phyloP scores from a whole-genome alignment of 2,888 invertebrate species.

The Harpalus rufipes region DNA sequence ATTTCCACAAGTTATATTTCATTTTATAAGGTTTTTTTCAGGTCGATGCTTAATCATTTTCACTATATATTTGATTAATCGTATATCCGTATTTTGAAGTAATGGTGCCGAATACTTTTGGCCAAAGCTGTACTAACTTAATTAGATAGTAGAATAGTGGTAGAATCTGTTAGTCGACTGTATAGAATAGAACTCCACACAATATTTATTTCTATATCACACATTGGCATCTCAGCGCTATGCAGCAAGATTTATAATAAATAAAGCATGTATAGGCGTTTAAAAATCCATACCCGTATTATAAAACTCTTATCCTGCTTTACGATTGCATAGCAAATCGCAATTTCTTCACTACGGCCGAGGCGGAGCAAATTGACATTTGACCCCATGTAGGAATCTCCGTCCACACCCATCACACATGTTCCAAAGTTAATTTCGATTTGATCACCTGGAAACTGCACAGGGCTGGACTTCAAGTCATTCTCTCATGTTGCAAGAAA shows the following conservation, averaged over 20 bases:
- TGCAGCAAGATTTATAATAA: conserved; percentile 3
- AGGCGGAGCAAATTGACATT: conserved; percentile 70
- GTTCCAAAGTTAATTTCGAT: conserved; percentile 44
- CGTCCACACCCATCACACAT: conserved; percentile 61
- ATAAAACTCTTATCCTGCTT: conserved; percentile 19
- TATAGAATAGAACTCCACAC: too few species aligned
- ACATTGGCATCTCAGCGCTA: not conserved
- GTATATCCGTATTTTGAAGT: too few species aligned
- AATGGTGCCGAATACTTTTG: too few species aligned
- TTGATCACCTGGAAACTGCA: conserved; percentile 34
- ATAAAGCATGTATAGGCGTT: not conserved
- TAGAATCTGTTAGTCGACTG: too few species aligned
- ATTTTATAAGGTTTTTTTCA: too few species aligned
- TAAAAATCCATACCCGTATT: not conserved
- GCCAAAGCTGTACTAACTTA: too few species aligned
- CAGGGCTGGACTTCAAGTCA: conserved; percentile 10
- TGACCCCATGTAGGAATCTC: conserved; percentile 69
- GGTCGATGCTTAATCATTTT: too few species aligned
- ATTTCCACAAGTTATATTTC: too few species aligned
- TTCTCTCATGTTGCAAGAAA: not conserved
- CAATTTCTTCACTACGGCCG: conserved; percentile 58
- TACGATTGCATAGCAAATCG: conserved; percentile 70
- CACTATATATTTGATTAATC: too few species aligned
- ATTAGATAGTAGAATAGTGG: too few species aligned
- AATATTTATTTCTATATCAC: not conserved